Percentiles rank a stretch among this genome's conserved stretches.
These are phyloP conservation scores for Megaustenia siamemsis DNA, from an alignment of 2,888 invertebrate genomes.

Conservation along the genomic window DNA sequence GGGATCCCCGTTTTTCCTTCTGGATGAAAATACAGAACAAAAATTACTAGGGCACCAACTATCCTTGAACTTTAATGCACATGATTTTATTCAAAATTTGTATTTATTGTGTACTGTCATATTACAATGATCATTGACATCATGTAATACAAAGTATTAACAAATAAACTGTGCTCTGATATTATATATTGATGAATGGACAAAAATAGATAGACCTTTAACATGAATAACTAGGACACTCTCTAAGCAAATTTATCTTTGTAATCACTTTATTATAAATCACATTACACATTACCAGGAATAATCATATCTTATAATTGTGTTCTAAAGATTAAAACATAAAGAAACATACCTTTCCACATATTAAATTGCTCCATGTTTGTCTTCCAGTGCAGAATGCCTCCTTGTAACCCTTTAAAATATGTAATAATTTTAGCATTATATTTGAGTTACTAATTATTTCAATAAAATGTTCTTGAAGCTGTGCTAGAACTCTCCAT, in stretches of 20 bases:
- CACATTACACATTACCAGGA: too few relatives aligned
- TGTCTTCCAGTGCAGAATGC: slow-evolving; percentile 69
- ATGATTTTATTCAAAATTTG: not conserved
- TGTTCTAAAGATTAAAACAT: too few relatives aligned
- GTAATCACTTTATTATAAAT: too few relatives aligned
- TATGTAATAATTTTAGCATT: not conserved
- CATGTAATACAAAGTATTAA: too few relatives aligned
- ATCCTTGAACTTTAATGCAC: not conserved
- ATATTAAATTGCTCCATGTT: slow-evolving; percentile 69
- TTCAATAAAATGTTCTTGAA: too few relatives aligned
- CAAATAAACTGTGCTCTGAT: too few relatives aligned
- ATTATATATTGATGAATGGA: too few relatives aligned
- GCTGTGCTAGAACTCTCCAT: not conserved
- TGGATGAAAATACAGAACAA: slow-evolving; percentile 48
- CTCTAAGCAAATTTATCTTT: too few relatives aligned
- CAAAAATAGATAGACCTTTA: too few relatives aligned
- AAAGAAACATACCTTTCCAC: slow-evolving; percentile 70
- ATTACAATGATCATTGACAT: too few relatives aligned
- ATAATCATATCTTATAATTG: not conserved
- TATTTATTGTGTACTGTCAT: too few relatives aligned
- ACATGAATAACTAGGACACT: too few relatives aligned
- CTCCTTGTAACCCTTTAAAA: slow-evolving; percentile 67
- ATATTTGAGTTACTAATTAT: not conserved
- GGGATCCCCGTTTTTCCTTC: slow-evolving; percentile 80
- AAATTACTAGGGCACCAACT: not conserved